Evolutionary conservation across 1,140 invertebrate genomes (phyloP).

Genomic region (Hyphantria cunea): DNA sequence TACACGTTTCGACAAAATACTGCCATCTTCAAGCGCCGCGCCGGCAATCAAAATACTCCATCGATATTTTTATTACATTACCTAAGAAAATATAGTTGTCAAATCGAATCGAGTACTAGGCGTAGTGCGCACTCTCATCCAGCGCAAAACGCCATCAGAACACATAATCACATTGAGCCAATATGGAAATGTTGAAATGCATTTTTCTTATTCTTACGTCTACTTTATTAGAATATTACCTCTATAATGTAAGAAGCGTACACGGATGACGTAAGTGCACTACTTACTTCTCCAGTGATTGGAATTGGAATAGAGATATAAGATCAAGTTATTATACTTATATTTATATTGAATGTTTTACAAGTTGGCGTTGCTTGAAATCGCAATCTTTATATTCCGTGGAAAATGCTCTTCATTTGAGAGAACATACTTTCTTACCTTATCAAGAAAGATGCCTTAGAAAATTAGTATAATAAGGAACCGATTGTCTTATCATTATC

Average conservation of each 20-base stretch:
- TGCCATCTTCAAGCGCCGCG: background rate
- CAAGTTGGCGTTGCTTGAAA: too few relatives aligned
- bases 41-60: background rate
- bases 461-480: too few relatives aligned
- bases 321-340: too few relatives aligned
- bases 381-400: too few relatives aligned
- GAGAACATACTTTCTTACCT: too few relatives aligned
- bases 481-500: too few relatives aligned
- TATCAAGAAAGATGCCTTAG: too few relatives aligned
- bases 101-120: background rate
- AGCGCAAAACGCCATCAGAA: conserved; percentile 9
- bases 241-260: background rate
- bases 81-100: background rate
- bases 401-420: too few relatives aligned
- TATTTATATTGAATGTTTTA: too few relatives aligned
- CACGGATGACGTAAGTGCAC: background rate
- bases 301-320: too few relatives aligned
- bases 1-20: background rate
- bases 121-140: background rate
- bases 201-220: conserved; percentile 14
- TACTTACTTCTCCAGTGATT: too few relatives aligned
- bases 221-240: conserved; percentile 24
- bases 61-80: background rate
- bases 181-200: conserved; percentile 22
- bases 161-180: conserved; percentile 22